Base-by-base conservation (phyloP, 1,140 invertebrate genomes). In the Mercenaria mercenaria region DNA sequence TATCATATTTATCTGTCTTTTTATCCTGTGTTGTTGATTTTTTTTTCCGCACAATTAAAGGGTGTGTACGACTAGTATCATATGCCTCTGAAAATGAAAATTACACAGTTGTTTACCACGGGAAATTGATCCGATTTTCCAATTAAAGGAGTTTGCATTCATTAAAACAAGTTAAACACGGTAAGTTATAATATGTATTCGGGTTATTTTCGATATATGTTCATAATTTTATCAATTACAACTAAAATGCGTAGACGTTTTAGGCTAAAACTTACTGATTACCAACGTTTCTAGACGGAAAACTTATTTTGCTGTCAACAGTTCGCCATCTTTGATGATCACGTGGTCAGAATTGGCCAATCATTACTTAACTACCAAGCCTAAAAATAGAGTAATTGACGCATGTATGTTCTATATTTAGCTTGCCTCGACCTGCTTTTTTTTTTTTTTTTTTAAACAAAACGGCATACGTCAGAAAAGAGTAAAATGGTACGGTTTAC, bases 371-470 rank as follows among this genome's bases (percentile, higher is more conserved):
- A 56, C 6, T 56, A 52, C 23, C 15, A 23, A 29, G 3, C 23
- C 76, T 79, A 29, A 41, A 79, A 52, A 52, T 79, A 79, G 76
- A 32, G 11, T 50, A 26, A 79, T 79, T 79, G 76, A 79, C 76
- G 76, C 76, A 79, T 79, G 76, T 79, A 79, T 8, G 47, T 52
- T 79, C 76, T 79, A 79, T 79, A 59, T 79, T 79, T 59, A 79
- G 37, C n/a, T 32, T 37, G 26, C n/a, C 13, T 56, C 76, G 76
- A 79, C 76, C 76, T 79, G 47, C 76, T 79, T 79, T 76, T 77
- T n/a, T 39, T n/a, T n/a, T n/a, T n/a, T n/a, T n/a, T n/a, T n/a
- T n/a, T n/a, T n/a, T n/a, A n/a, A 8, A 26, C 47, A 20, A 32
- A 29, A 26, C 74, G 37, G 74, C 39, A 26, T 47, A 32, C n/a